Conservation (phyloP, 2,888 invertebrate species). For the Argyra leucocephala region DNA sequence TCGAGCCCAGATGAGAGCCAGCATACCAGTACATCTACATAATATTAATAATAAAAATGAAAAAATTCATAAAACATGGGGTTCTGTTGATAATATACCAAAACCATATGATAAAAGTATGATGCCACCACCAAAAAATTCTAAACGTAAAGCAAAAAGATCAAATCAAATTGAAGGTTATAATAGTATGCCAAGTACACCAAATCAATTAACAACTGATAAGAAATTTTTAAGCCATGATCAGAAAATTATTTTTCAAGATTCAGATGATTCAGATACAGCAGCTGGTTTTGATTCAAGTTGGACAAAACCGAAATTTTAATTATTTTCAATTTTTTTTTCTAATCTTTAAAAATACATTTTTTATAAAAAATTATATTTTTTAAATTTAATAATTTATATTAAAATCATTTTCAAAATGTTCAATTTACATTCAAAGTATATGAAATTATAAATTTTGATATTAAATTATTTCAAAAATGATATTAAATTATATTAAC, state of each 20-base stretch:
- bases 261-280: conserved; percentile 72
- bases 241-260: conserved; percentile 34
- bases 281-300: conserved; percentile 77
- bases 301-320: conserved; percentile 45
- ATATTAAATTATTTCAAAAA: too few species aligned
- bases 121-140: conserved; percentile 70
- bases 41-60: conserved; percentile 45
- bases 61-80: conserved; percentile 77
- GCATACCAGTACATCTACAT: conserved; percentile 32
- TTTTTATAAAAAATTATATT: too few species aligned
- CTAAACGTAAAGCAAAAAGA: conserved; percentile 42
- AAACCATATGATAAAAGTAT: conserved; percentile 40
- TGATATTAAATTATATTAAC: too few species aligned
- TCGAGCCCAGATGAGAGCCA: conserved; percentile 26
- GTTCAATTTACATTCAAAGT: too few species aligned
- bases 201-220: conserved; percentile 49
- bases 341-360: too few species aligned
- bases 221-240: conserved; percentile 23
- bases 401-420: too few species aligned
- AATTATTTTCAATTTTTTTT: too few species aligned
- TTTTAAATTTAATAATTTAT: too few species aligned
- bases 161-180: conserved; percentile 37
- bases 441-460: too few species aligned
- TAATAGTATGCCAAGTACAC: conserved; percentile 60
- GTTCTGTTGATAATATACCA: conserved; percentile 78